phyloP scores from a whole-genome alignment of 2,113 vertebrate genomes.

The Bombycilla garrulus region DNA sequence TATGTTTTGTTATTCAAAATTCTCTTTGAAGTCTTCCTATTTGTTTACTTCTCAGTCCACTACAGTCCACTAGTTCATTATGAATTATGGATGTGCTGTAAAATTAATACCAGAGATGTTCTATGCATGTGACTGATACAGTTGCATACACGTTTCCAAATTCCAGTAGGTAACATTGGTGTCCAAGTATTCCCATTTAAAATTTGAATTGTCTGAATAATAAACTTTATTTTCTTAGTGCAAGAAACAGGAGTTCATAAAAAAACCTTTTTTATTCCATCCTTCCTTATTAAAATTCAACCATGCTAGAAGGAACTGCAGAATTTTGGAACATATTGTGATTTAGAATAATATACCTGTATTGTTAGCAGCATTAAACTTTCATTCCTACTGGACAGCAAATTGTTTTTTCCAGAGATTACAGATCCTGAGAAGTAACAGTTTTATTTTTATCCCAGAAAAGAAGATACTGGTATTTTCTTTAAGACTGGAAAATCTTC shows the following conservation, averaged over 20 bases:
- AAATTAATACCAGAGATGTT: not conserved
- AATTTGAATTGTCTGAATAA: not conserved
- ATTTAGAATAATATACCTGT: conserved; percentile 12
- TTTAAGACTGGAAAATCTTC: conserved; percentile 28
- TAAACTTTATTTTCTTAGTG: not conserved
- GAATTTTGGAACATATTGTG: not conserved
- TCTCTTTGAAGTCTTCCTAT: not conserved
- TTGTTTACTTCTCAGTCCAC: not conserved
- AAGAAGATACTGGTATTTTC: not conserved
- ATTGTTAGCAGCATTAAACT: not conserved
- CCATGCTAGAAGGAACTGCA: not conserved
- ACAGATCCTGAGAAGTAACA: not conserved
- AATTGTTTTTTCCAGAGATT: conserved; percentile 26
- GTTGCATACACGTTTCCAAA: not conserved
- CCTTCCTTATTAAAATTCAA: not conserved
- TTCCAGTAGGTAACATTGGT: not conserved
- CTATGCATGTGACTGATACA: not conserved
- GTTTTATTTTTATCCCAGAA: conserved; percentile 2
- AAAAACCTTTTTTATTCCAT: not conserved
- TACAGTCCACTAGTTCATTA: not conserved
- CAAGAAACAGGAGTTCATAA: not conserved
- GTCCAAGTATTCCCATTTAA: not conserved
- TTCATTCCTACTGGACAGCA: not conserved
- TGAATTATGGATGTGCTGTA: not conserved
- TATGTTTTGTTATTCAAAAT: not conserved